These are phyloP conservation scores for Plutomurus gul DNA, from an alignment of 1,140 invertebrate species.

Conservation along the genomic window DNA sequence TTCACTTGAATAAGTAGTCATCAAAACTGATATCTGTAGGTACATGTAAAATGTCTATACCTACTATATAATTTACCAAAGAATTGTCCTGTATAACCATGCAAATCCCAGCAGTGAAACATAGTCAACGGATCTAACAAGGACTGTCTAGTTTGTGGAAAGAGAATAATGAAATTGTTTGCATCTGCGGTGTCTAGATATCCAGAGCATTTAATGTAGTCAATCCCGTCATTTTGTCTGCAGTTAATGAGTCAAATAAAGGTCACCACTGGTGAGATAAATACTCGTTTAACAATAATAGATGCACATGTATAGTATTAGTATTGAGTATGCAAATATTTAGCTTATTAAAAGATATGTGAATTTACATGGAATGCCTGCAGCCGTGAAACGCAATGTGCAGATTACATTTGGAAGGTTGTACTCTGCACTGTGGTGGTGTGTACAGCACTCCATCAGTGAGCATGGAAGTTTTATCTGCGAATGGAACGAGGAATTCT, in stretches of 20 bases:
- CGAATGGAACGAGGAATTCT: conserved; percentile 33
- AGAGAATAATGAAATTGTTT: conserved; percentile 36
- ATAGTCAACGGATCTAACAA: not conserved
- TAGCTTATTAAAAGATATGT: not conserved
- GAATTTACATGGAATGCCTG: conserved; percentile 41
- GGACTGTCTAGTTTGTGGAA: conserved; percentile 38
- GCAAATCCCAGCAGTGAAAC: conserved; percentile 40
- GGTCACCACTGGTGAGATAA: not conserved
- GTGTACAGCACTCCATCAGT: conserved; percentile 37
- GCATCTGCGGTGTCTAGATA: conserved; percentile 39
- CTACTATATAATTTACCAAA: conserved; percentile 36
- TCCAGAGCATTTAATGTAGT: conserved; percentile 41
- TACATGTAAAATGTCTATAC: too few relatives aligned
- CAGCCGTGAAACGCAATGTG: conserved; percentile 40
- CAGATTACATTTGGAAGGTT: conserved; percentile 30
- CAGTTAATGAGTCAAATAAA: not conserved
- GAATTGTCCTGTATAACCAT: conserved; percentile 36
- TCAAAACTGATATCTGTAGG: too few relatives aligned
- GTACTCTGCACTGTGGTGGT: conserved; percentile 31
- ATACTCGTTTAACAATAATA: not conserved
- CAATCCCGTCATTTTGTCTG: conserved; percentile 42
- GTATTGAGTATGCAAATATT: not conserved
- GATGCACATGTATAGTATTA: not conserved
- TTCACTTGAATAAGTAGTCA: too few relatives aligned
- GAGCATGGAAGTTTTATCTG: conserved; percentile 21